Evolutionary conservation across 2,797 vertebrate genomes (phyloP), one percentile per base, ranked within the genome.

Genomic region (Sus cebifrons): DNA sequence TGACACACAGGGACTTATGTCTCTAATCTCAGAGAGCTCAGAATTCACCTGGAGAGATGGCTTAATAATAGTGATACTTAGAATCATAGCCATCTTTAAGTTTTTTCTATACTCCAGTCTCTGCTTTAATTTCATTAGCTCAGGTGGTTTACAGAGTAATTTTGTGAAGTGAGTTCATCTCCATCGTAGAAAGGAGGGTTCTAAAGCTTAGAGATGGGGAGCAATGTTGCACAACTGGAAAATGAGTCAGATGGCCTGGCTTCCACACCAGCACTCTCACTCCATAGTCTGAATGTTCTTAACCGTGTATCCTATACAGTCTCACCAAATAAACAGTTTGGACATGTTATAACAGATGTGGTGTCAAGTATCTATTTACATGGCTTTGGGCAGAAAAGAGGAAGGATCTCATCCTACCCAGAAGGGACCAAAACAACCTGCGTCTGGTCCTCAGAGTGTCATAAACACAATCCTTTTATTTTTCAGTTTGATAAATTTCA

Each of bases 401-500:
- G 18, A 73, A 83, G 27, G 14, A 14, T 96, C 52, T 91, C 27
- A 49, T 40, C 89, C 49, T 91, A n/a, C 14, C 23, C 23, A 40
- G 13, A 75, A 9, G 10, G 23, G 1, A 93, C 5, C 32, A 74
- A 89, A 62, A 14, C 8, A 44, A 62, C 16, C 27, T 52, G 6
- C 1, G 3, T 49, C 12, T 12, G 40, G 12, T 74, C 49, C 40
- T 92, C 32, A 40, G 25, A 65, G 23, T 17, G 10, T 23, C 44
- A 0, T 36, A 52, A 92, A 85, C 16, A 62, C 54, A 49, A 14
- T 81, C 90, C 10, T 97, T 87, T 85, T 91, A 20, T 94, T 29
- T 98, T 97, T 73, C 91, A 99, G 98, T 3, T 98, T 21, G 98
- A 97, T 0, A 94, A 98, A 4, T 0, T 96, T 60, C 25, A 97